Conservation (phyloP, 2,113 vertebrate species). For the Crotophaga sulcirostris region DNA sequence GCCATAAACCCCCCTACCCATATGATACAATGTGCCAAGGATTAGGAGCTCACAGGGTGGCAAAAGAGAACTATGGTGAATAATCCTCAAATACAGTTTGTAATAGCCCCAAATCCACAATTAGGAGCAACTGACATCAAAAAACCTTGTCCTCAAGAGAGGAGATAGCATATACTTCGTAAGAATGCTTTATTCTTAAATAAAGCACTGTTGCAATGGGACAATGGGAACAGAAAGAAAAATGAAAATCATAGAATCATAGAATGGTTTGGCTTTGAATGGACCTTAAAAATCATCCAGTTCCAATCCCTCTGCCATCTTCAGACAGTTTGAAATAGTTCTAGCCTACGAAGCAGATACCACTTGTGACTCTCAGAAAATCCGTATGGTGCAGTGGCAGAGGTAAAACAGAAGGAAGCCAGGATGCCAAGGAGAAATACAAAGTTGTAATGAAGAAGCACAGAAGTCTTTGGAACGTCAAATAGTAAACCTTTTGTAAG, state of each 20-base stretch:
- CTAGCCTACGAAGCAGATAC: not conserved
- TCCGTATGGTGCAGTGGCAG: not conserved
- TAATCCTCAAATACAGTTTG: not conserved
- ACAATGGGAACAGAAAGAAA: not conserved
- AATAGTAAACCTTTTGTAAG: not conserved
- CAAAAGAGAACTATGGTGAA: not conserved
- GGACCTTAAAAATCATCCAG: too few species aligned
- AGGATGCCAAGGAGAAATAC: not conserved
- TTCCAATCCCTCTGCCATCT: too few species aligned
- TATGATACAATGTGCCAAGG: not conserved
- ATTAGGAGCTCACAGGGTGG: not conserved
- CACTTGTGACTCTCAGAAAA: not conserved
- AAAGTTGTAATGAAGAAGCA: not conserved
- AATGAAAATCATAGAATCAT: too few species aligned
- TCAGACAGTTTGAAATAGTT: not conserved
- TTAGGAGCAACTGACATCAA: not conserved
- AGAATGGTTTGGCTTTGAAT: too few species aligned
- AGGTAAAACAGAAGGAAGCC: not conserved
- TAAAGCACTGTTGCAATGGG: too few species aligned
- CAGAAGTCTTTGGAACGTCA: not conserved
- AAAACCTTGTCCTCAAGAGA: not conserved
- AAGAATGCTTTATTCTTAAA: too few species aligned
- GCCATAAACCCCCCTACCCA: not conserved
- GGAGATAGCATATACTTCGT: not conserved
- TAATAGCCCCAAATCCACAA: not conserved